Base-by-base conservation (phyloP, 2,797 vertebrate genomes). In the Tympanoctomys barrerae region DNA sequence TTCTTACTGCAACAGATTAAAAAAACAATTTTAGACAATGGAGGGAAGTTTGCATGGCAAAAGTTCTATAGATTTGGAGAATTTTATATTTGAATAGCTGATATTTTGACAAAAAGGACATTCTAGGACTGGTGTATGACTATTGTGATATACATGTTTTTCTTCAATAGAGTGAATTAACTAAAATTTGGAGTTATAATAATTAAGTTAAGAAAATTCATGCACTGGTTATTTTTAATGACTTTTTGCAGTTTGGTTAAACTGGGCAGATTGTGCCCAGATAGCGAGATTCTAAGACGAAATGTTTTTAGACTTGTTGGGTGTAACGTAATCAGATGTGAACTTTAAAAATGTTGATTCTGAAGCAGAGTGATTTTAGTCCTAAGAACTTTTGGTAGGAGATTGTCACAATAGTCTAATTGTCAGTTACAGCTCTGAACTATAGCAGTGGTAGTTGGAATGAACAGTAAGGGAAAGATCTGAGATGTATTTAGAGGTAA, bases 41-140 rank as follows among this genome's bases (percentile, higher is more conserved):
- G 62, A 68, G 39, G 33, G 8, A 39, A 18, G 4, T 96, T 90
- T 97, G 87, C 36, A n/a, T 84, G 26, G 71, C 57, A 92, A 80
- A 87, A 88, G 87, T 93, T 24, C 39, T 66, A 28, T 21, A 28
- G 24, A 83, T 95, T 92, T 94, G 31, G 82, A 89, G 59, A 93
- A 68, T 80, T 93, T 90, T 91, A 6, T 91, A 52, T 93, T 95
- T 24, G 75, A 62, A 87, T 49, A 91, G 39, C 85, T 95, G 49
- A 33, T 49, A 83, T 96, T 95, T 95, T 95, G 39, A 88, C 46
- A 82, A 28, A 80, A 89, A 94, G 31, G 39, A 91, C 71, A 24
- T 92, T 96, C n/a, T 79, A 57, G n/a, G n/a, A 68, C 21, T 93
- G 4, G 46, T 46, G 0, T 92, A 54, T 92, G 86, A 90, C 54